Evolutionary conservation across 35 echinoderm and acorn worm species (phyloP).

Genomic region (Heliocidaris tuberculata): DNA sequence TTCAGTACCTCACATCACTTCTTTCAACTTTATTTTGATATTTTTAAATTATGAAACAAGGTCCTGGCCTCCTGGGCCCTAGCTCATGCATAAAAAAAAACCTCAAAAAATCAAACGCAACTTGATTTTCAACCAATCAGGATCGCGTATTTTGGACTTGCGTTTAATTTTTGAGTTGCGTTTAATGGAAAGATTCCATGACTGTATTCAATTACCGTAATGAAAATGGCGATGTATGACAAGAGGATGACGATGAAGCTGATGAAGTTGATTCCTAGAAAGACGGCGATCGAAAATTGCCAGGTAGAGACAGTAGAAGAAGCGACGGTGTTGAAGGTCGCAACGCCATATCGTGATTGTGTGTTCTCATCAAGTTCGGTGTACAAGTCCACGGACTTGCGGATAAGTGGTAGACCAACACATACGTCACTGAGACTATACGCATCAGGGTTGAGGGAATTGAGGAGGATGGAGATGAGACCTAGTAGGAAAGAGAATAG

Average conservation of each 20-base stretch:
- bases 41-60: no score
- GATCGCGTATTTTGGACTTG: no score
- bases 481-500: slow-evolving; percentile 44
- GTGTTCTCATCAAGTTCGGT: slow-evolving; percentile 21
- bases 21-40: no score
- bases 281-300: slow-evolving; percentile 71
- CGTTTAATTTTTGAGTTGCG: no score
- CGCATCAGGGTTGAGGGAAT: slow-evolving; percentile 5
- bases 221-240: slow-evolving; percentile 62
- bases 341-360: not conserved
- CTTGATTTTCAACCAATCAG: no score
- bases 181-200: not conserved
- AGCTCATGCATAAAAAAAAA: no score
- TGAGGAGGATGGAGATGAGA: slow-evolving; percentile 41
- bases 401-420: slow-evolving; percentile 46
- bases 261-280: slow-evolving; percentile 64
- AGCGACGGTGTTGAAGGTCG: slow-evolving; percentile 13
- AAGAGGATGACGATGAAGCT: slow-evolving; percentile 62
- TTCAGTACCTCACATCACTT: no score
- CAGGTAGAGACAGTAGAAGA: slow-evolving; percentile 46
- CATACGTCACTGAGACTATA: slow-evolving; percentile 53
- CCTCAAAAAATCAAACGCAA: no score
- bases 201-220: slow-evolving; percentile 22
- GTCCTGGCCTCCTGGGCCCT: no score
- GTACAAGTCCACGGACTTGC: slow-evolving; percentile 42